Conservation (phyloP, 2,113 vertebrate species). For the Dicentrarchus labrax region DNA sequence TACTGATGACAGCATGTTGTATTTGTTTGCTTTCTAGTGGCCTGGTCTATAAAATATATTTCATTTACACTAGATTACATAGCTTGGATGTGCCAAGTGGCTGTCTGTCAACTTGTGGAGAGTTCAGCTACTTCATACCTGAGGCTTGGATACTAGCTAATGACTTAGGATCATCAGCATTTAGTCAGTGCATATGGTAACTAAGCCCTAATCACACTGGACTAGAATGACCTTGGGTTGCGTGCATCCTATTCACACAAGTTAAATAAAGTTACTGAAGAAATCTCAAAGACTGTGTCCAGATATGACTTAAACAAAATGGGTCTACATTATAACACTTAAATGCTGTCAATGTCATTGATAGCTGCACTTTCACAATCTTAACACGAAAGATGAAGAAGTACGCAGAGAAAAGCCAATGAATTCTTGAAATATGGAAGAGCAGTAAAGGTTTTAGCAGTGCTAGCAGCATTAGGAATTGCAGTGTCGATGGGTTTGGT, state of each 20-base stretch:
- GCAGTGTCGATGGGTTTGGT: neutral
- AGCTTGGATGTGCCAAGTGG: conserved; percentile 14
- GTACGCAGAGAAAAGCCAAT: neutral
- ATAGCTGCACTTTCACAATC: neutral
- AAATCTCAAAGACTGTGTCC: neutral
- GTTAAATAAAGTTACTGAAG: no score
- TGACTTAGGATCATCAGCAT: conserved; percentile 5
- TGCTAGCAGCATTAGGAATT: neutral
- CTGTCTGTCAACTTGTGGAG: conserved; percentile 13
- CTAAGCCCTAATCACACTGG: neutral
- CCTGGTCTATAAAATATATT: neutral
- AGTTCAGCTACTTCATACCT: conserved; percentile 15
- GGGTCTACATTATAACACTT: neutral
- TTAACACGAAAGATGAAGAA: neutral
- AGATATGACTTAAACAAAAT: neutral
- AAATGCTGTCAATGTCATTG: neutral
- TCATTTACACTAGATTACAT: neutral
- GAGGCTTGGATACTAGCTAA: conserved; percentile 13
- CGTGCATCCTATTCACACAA: no score
- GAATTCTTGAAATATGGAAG: neutral
- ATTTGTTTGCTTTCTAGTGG: neutral
- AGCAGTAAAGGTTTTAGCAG: neutral
- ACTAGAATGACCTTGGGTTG: neutral
- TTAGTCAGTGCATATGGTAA: neutral
- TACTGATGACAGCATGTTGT: conserved; percentile 4